A percentile compares a stretch with the other conserved stretches of the same genome.
These are phyloP conservation scores for Lithosia quadra DNA, from an alignment of 2,888 invertebrate genomes.

Conservation along the genomic window DNA sequence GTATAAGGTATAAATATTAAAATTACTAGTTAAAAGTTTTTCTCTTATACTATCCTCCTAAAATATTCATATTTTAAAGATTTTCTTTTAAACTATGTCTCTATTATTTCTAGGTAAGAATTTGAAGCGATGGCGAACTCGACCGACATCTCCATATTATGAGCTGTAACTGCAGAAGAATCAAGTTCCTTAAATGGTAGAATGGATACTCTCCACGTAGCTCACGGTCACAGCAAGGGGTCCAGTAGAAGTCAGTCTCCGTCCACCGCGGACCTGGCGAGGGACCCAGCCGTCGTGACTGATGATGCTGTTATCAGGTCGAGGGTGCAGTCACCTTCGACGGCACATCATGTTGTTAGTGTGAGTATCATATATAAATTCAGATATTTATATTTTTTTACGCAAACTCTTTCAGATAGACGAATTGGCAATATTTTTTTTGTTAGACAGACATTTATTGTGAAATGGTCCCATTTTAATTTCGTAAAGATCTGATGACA, in stretches of 20 bases:
- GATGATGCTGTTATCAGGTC: constrained; percentile 81
- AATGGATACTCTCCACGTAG: constrained; percentile 82
- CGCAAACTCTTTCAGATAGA: too few relatives aligned
- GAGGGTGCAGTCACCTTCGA: constrained; percentile 80
- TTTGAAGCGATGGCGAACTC: constrained; percentile 56
- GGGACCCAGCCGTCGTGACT: constrained; percentile 76
- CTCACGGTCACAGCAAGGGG: constrained; percentile 85
- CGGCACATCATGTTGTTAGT: constrained; percentile 77
- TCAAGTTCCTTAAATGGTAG: constrained; percentile 35
- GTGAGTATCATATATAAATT: constrained; percentile 59
- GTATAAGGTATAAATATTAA: not conserved
- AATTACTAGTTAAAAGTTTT: not conserved
- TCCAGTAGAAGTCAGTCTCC: constrained; percentile 89
- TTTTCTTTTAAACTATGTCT: not conserved
- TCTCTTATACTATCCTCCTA: not conserved
- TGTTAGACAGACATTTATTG: too few relatives aligned
- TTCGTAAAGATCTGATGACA: too few relatives aligned
- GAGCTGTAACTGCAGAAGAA: constrained; percentile 31
- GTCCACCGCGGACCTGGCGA: constrained; percentile 79
- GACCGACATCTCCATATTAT: constrained; percentile 37
- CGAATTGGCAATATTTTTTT: too few relatives aligned
- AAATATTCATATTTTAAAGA: too few relatives aligned
- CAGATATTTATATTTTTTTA: too few relatives aligned
- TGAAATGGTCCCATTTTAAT: too few relatives aligned
- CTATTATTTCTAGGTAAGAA: constrained; percentile 55